Percentiles rank a stretch among this genome's conserved stretches.
phyloP scores from a whole-genome alignment of 2,888 invertebrate genomes.

The Anaspis maculata region DNA sequence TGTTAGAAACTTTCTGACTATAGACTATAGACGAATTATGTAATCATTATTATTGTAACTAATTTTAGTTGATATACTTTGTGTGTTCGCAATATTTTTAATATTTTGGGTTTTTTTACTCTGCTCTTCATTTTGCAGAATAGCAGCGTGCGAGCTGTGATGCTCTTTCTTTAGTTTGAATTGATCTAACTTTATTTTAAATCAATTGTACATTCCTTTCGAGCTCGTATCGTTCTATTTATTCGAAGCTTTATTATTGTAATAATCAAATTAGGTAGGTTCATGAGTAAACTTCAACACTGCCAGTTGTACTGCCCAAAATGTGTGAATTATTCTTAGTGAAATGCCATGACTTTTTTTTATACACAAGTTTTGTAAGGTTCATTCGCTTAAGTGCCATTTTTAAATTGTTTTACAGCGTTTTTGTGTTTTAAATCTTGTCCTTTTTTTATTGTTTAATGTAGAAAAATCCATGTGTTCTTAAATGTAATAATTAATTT shows the following conservation, averaged over 20 bases:
- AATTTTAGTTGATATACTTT: conserved; percentile 22
- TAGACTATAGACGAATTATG: conserved; percentile 24
- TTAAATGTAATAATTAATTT: conserved; percentile 4
- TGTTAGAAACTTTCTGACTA: conserved; percentile 24
- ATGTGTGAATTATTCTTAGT: conserved; percentile 11
- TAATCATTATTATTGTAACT: conserved; percentile 25
- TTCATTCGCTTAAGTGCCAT: conserved; percentile 12
- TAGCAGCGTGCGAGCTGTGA: not conserved
- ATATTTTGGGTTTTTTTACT: conserved; percentile 17
- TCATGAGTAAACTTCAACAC: conserved; percentile 10
- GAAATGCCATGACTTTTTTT: conserved; percentile 13
- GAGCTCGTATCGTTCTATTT: conserved; percentile 8
- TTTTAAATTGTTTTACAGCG: conserved; percentile 5
- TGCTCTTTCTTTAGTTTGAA: not conserved
- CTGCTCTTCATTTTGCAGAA: too few species aligned
- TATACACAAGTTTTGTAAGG: conserved; percentile 7
- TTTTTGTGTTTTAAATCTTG: conserved; percentile 4
- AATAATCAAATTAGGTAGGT: conserved; percentile 4
- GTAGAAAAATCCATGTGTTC: conserved; percentile 9
- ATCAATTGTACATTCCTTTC: conserved; percentile 14
- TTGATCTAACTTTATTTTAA: conserved; percentile 3
- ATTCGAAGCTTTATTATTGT: conserved; percentile 5
- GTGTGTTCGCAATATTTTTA: conserved; percentile 34
- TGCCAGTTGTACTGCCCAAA: conserved; percentile 26
- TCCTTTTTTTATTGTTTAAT: conserved; percentile 3